phyloP scores from a whole-genome alignment of 2,113 vertebrate genomes.

The Aplodontia rufa region DNA sequence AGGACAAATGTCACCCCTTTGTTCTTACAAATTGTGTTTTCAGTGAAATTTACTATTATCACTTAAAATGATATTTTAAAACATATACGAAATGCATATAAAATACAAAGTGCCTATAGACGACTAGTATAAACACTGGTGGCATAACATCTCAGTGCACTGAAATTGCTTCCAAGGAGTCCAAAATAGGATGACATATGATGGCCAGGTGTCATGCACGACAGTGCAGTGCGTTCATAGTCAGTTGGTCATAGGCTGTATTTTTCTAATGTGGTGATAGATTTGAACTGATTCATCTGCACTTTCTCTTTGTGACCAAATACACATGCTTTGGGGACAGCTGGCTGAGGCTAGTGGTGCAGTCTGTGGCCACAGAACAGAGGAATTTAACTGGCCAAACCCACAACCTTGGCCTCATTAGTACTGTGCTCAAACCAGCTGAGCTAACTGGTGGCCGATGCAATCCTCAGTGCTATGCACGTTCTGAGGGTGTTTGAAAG shows the following conservation, averaged over 20 bases:
- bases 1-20: not conserved
- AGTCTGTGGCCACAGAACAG: slow-evolving; percentile 61
- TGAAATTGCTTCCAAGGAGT: not conserved
- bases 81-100: not conserved
- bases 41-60: not conserved
- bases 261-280: slow-evolving; percentile 41
- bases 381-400: slow-evolving; percentile 56
- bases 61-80: not conserved
- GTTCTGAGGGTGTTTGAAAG: not conserved
- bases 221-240: not conserved
- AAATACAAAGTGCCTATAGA: not conserved
- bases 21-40: not conserved
- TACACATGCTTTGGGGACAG: slow-evolving; percentile 44
- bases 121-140: not conserved
- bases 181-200: not conserved
- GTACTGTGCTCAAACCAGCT: not conserved
- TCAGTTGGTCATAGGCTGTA: not conserved
- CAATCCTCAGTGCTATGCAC: not conserved
- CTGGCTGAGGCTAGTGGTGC: slow-evolving; percentile 41
- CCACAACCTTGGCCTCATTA: slow-evolving; percentile 51
- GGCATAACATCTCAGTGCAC: not conserved
- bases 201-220: not conserved
- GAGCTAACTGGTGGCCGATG: slow-evolving; percentile 45
- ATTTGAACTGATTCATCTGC: slow-evolving; percentile 30
- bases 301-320: slow-evolving; percentile 65